Percentiles rank a stretch among this genome's conserved stretches.
phyloP scores from a whole-genome alignment of 2,888 invertebrate species.

The Pomacea canaliculata region DNA sequence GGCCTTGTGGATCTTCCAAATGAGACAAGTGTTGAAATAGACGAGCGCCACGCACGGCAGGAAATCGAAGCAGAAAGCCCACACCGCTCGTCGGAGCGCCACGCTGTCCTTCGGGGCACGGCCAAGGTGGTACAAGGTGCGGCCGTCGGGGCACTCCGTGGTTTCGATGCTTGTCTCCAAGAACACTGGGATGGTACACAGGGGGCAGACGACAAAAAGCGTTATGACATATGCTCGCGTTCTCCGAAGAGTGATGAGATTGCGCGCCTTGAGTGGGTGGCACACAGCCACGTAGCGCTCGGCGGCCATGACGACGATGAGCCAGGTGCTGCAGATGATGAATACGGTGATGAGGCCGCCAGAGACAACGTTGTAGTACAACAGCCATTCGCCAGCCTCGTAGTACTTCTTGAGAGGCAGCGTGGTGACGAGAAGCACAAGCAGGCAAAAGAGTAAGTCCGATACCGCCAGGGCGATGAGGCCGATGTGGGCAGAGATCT shows the following conservation, averaged over 20 bases:
- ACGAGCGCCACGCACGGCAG: constrained; percentile 62
- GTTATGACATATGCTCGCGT: constrained; percentile 57
- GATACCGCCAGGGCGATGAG: constrained; percentile 65
- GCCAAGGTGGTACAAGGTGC: constrained; percentile 38
- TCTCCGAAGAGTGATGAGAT: constrained; percentile 59
- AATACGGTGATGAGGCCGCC: constrained; percentile 62
- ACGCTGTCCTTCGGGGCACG: constrained; percentile 36
- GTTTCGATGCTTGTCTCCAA: constrained; percentile 49
- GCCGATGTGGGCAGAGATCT: constrained; percentile 65
- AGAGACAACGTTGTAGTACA: constrained; percentile 57
- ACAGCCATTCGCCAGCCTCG: constrained; percentile 37
- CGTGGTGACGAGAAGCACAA: constrained; percentile 59
- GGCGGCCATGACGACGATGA: constrained; percentile 67
- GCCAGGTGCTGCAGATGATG: constrained; percentile 65
- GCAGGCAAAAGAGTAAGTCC: constrained; percentile 64
- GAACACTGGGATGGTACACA: constrained; percentile 56
- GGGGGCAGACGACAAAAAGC: constrained; percentile 50
- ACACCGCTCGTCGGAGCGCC: constrained; percentile 50
- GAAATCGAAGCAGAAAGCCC: constrained; percentile 62
- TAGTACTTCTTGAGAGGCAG: constrained; percentile 44
- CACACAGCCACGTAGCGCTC: constrained; percentile 68
- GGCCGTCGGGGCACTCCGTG: constrained; percentile 37
- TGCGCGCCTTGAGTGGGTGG: constrained; percentile 65
- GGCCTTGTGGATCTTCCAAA: constrained; percentile 42
- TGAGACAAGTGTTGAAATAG: constrained; percentile 64